Base-by-base conservation (phyloP, 2,888 invertebrate genomes). In the Acrobeloides nanus region DNA sequence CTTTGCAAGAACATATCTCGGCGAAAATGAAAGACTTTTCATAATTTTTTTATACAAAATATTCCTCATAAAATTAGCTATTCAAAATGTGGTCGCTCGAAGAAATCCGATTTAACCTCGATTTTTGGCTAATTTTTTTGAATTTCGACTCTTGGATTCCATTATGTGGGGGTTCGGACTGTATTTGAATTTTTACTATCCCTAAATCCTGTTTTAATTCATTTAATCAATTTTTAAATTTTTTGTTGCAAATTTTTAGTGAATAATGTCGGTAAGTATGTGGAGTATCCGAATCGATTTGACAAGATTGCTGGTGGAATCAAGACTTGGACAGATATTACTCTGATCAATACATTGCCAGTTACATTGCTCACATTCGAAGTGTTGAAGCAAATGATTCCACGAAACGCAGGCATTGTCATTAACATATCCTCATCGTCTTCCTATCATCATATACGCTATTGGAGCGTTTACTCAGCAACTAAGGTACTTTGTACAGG, bases 191-290 rank as follows among this genome's bases (percentile, higher is more conserved):
- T n/a, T n/a, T n/a, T n/a, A n/a, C n/a, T n/a, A n/a, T n/a, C n/a
- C 4, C 31, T 29, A n/a, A 29, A 10, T 8, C 10, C 10, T 29
- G 31, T 29, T 29, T n/a, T 6, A 44, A 5, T 46, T 44, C 6
- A n/a, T 6, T 12, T 6, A 4, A 15, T 44, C n/a, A n/a, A n/a
- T n/a, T n/a, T n/a, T n/a, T 1, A 15, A 18, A 8, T 17, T 42
- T 32, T 44, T 23, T n/a, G n/a, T n/a, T n/a, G n/a, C 4, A n/a
- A n/a, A 42, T 12, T 55, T 37, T 53, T 72, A 74, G 83, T 93
- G 29, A 93, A 93, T 77, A 92, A 92, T 77, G 88, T 92, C 1
- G 90, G 90, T 18, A 82, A 87, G 65, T 85, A 85, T 27, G 87
- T 89, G 74, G 78, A 81, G 0, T 82, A 86, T 75, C 90, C 90